A percentile compares a stretch with the other conserved stretches of the same genome.
These are phyloP conservation scores for Rhynchotus rufescens DNA, from an alignment of 2,797 vertebrate genomes.

Conservation along the genomic window DNA sequence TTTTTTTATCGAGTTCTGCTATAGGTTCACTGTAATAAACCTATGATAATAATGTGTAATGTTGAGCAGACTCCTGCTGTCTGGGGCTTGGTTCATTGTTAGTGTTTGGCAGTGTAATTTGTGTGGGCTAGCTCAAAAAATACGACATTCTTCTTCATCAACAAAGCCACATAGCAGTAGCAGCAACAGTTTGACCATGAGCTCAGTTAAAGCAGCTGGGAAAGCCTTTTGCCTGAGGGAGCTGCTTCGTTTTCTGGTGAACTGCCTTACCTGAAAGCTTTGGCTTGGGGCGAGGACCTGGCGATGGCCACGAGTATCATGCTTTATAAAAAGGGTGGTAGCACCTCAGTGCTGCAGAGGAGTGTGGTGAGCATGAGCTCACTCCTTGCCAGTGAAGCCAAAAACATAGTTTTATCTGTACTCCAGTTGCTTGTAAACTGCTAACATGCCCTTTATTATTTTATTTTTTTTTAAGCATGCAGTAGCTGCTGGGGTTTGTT, in stretches of 20 bases:
- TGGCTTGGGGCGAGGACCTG: not conserved
- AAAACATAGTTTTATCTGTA: not conserved
- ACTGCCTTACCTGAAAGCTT: not conserved
- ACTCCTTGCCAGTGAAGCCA: not conserved
- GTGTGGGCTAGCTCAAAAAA: not conserved
- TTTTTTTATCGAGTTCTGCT: not conserved
- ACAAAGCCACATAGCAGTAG: not conserved
- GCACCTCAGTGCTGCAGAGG: not conserved
- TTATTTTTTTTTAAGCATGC: not conserved
- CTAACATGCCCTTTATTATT: not conserved
- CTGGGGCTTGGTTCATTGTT: not conserved
- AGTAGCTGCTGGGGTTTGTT: conserved; percentile 27
- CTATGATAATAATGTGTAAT: too few species aligned
- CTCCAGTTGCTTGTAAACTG: conserved; percentile 27
- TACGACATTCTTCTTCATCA: not conserved
- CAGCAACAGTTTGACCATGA: not conserved
- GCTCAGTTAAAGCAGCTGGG: accelerated
- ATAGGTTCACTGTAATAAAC: not conserved
- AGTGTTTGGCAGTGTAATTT: not conserved
- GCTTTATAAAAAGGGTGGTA: not conserved
- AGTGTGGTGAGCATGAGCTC: not conserved
- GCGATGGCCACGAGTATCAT: not conserved
- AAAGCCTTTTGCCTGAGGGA: not conserved
- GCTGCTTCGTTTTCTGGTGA: not conserved
- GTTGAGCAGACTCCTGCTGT: not conserved